Percentiles rank a stretch among this genome's conserved stretches.
Evolutionary conservation across 2,888 invertebrate genomes (phyloP).

Genomic region (Pseudolycoriella hygida): DNA sequence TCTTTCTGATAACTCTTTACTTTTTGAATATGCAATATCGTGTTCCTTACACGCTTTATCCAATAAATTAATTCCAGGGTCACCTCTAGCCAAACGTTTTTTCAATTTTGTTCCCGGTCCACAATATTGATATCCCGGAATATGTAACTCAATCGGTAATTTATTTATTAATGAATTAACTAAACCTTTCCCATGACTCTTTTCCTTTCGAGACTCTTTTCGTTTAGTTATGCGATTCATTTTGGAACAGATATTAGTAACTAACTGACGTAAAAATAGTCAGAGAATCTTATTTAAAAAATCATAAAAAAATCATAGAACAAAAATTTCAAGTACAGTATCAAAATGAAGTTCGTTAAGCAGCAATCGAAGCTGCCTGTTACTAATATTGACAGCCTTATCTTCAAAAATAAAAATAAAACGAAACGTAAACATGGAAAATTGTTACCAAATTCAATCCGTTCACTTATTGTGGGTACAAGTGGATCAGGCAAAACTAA

Average conservation of each 20-base stretch:
- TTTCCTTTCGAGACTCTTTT: too few relatives aligned
- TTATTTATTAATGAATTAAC: neutral
- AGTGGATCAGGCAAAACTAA: constrained; percentile 24
- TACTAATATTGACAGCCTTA: neutral
- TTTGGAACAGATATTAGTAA: too few relatives aligned
- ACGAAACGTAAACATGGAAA: constrained; percentile 13
- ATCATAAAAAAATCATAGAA: too few relatives aligned
- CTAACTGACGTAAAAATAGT: too few relatives aligned
- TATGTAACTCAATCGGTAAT: constrained; percentile 3
- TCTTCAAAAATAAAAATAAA: neutral
- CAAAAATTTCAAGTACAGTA: too few relatives aligned
- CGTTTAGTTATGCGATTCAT: too few relatives aligned
- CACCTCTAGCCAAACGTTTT: constrained; percentile 14
- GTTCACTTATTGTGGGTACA: constrained; percentile 18
- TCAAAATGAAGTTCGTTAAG: constrained; percentile 6
- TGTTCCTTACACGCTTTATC: constrained; percentile 14
- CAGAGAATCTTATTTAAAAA: too few relatives aligned
- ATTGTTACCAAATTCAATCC: constrained; percentile 16
- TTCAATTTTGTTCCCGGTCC: constrained; percentile 16
- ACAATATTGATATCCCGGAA: constrained; percentile 13
- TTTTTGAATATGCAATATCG: constrained; percentile 10
- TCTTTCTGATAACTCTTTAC: constrained; percentile 4
- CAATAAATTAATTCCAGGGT: constrained; percentile 14
- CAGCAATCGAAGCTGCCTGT: neutral
- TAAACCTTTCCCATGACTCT: neutral